Base-by-base conservation (phyloP, 1,140 invertebrate species). In the Trichonephila clavata region DNA sequence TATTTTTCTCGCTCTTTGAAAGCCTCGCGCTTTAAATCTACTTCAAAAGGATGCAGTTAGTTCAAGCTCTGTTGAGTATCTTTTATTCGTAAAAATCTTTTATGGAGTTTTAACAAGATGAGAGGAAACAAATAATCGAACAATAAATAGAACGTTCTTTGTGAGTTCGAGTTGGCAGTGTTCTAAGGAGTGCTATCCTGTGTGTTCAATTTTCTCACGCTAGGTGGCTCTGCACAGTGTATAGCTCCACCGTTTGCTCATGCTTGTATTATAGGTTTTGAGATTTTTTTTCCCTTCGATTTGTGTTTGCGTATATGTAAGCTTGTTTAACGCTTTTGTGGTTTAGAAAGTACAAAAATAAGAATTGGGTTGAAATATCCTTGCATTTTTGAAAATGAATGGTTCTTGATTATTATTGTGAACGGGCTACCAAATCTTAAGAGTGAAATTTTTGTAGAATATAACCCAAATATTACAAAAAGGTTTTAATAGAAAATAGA, bases 11-110 rank as follows among this genome's bases (percentile, higher is more conserved):
- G 59, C n/a, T 39, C 27, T 90, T 80, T 27, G 16, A 77, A 89
- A 50, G 61, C 59, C 59, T 90, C 32, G 21, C 27, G 39, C 60
- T 80, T 90, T 90, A 57, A 63, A 77, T 92, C 50, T 59, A 32
- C 81, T 86, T 86, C 24, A 59, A 86, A 86, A 86, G 91, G 81
- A 65, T 86, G 81, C 91, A 32, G 90, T 92, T 92, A 84, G 91
- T 92, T 92, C 81, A 86, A 86, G 83, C 81, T 92, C 63, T 24
- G 61, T 68, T 86, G 91, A 92, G 91, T 86, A 57, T n/a, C 83
- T 92, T 92, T 86, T 86, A 92, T 92, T 86, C 84, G 16, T 50
- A 24, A 13, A 83, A 92, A 92, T 80, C 81, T 77, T 86, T 86
- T 61, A 43, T 83, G 27, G 39, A 59, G 59, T 32, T n/a, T 86